Percentiles rank a stretch among this genome's conserved stretches.
These are phyloP conservation scores for Eupsittula cactorum DNA, from an alignment of 2,113 vertebrate species.

Conservation along the genomic window DNA sequence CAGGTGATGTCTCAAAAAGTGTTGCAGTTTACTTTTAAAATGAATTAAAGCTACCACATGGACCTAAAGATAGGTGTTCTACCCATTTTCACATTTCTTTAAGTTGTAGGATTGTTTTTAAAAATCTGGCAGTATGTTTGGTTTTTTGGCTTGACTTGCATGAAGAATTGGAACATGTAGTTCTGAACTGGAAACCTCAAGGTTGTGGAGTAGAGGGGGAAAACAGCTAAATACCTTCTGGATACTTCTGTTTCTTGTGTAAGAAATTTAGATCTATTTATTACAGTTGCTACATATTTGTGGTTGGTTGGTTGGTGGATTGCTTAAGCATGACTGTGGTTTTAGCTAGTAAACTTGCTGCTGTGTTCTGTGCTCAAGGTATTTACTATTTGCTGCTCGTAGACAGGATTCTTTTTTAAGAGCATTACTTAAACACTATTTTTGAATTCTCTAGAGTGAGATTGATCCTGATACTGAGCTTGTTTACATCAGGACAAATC, in stretches of 20 bases:
- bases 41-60: not conserved
- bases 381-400: not conserved
- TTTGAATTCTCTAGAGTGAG: not conserved
- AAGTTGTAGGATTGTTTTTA: not conserved
- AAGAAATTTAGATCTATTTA: not conserved
- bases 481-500: not conserved
- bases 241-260: not conserved
- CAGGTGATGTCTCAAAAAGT: not conserved
- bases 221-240: not conserved
- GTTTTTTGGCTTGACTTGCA: not conserved
- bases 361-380: not conserved
- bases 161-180: not conserved
- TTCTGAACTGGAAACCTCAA: not conserved
- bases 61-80: fast-evolving
- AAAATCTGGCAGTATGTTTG: not conserved
- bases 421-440: not conserved
- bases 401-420: not conserved
- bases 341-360: not conserved
- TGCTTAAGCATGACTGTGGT: not conserved
- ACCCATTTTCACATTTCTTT: not conserved
- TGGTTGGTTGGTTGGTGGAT: not conserved
- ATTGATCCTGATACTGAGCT: not conserved
- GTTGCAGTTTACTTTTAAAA: not conserved
- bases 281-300: not conserved
- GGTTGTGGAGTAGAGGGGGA: not conserved